A percentile compares a stretch with the other conserved stretches of the same genome.
These are phyloP conservation scores for Bombyx mori DNA, from an alignment of 1,140 invertebrate species.

Conservation along the genomic window DNA sequence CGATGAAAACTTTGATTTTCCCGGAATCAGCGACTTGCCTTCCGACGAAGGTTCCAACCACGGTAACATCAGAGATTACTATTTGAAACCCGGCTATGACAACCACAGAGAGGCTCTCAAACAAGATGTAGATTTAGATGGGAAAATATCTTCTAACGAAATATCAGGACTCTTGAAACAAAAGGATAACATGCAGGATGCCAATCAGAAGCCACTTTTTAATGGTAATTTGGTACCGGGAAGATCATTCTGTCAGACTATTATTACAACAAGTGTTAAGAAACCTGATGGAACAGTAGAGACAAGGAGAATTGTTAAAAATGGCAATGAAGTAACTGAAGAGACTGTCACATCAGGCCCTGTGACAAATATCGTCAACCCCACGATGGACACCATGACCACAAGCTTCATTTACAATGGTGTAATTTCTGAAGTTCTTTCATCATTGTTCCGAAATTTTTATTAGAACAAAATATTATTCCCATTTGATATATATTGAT, in stretches of 20 bases:
- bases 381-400: conserved; percentile 15
- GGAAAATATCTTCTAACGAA: conserved; percentile 54
- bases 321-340: conserved; percentile 52
- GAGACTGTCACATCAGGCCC: conserved; percentile 45
- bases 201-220: conserved; percentile 28
- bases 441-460: conserved; percentile 44
- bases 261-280: conserved; percentile 57
- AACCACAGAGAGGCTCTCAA: conserved; percentile 24
- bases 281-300: conserved; percentile 57
- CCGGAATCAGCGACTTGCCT: conserved; percentile 11
- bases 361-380: conserved; percentile 20
- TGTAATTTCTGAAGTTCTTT: conserved; percentile 35
- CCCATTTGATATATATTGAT: background rate
- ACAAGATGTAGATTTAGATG: conserved; percentile 52
- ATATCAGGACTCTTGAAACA: conserved; percentile 51
- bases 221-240: conserved; percentile 38
- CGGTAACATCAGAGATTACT: conserved; percentile 49
- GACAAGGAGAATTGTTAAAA: conserved; percentile 53
- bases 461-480: conserved; percentile 19
- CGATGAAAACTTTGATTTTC: conserved; percentile 27
- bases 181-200: conserved; percentile 28
- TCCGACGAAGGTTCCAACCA: conserved; percentile 28
- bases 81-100: conserved; percentile 56
- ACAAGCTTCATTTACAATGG: conserved; percentile 27
- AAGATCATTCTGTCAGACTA: conserved; percentile 52